Evolutionary conservation across 2,113 vertebrate species (phyloP).

Genomic region (Vulpes vulpes): DNA sequence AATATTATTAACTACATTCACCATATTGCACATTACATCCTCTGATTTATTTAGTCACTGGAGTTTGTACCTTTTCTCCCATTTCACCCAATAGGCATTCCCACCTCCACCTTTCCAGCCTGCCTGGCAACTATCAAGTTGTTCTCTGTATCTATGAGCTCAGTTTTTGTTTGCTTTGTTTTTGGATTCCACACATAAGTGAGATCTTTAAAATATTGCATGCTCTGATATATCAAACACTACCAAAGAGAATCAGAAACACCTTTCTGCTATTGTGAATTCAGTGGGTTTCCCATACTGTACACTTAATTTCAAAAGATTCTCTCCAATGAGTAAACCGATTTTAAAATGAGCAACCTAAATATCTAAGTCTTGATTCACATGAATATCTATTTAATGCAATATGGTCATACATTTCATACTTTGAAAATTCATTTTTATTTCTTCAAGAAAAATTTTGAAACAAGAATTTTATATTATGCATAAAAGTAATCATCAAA

Average conservation of each 20-base stretch:
- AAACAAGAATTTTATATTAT: not conserved
- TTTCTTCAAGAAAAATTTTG: constrained; percentile 2
- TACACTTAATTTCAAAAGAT: not conserved
- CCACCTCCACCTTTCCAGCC: not conserved
- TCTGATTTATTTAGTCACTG: not conserved
- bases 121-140: not conserved
- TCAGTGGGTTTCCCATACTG: not conserved
- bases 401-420: not conserved
- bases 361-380: not conserved
- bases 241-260: not conserved
- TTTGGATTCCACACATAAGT: not conserved
- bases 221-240: not conserved
- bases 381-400: not conserved
- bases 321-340: not conserved
- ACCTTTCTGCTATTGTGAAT: not conserved
- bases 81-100: not conserved
- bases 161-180: not conserved
- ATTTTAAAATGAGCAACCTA: not conserved
- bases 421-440: not conserved
- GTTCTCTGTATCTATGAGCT: not conserved
- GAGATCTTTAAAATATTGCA: not conserved
- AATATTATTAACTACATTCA: not conserved
- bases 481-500: not conserved
- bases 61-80: not conserved
- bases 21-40: not conserved